Evolutionary conservation across 2,113 vertebrate species (phyloP).

Genomic region (Strix aluco): DNA sequence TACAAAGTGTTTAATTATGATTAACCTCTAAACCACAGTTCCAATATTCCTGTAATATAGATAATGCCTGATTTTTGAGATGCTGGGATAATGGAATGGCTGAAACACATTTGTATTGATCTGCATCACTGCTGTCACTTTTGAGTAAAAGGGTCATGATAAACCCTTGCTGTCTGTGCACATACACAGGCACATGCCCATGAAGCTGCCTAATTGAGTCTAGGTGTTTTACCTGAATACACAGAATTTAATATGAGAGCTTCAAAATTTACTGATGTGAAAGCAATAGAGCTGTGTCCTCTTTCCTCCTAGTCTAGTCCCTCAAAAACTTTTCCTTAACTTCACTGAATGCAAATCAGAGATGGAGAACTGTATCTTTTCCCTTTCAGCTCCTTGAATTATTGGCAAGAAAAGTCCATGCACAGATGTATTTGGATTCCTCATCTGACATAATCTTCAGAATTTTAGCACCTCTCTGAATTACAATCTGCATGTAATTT

Average conservation of each 20-base stretch:
- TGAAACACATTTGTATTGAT: not conserved
- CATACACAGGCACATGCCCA: not conserved
- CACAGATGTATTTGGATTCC: not conserved
- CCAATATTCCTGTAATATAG: not conserved
- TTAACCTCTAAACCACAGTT: not conserved
- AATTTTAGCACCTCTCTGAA: not conserved
- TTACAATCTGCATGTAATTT: not conserved
- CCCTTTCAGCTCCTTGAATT: not conserved
- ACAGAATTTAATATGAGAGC: not conserved
- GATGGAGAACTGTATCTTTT: not conserved
- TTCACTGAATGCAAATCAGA: not conserved
- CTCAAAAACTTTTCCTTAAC: not conserved
- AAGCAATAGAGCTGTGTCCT: not conserved
- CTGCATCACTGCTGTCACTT: not conserved
- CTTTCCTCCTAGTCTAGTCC: not conserved
- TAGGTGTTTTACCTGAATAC: not conserved
- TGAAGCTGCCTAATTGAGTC: not conserved
- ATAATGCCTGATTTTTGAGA: not conserved
- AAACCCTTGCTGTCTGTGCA: not conserved
- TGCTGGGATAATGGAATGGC: not conserved
- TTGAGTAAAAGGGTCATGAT: not conserved
- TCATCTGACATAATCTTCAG: not conserved
- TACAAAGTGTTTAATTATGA: not conserved
- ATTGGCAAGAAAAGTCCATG: not conserved
- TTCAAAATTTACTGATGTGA: not conserved